Conservation (phyloP, 2,113 vertebrate species). For the Lepisosteus osseus region DNA sequence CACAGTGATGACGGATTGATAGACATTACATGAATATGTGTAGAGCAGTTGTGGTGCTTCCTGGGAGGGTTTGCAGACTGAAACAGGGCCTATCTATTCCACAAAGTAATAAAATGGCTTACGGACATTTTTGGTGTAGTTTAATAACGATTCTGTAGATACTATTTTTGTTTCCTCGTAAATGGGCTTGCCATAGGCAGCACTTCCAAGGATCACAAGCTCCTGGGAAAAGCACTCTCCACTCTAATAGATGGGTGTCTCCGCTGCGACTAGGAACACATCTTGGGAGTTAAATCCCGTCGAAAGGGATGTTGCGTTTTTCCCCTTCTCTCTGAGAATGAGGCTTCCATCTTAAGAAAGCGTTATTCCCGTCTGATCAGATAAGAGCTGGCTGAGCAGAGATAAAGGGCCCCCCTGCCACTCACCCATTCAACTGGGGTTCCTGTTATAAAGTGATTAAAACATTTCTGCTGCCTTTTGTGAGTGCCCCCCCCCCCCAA, state of each 20-base stretch:
- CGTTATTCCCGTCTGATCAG: constrained; percentile 45
- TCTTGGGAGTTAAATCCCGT: background rate
- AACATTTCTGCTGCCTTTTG: constrained; percentile 43
- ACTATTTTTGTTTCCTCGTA: too few species aligned
- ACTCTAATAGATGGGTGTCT: background rate
- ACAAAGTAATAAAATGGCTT: too few species aligned
- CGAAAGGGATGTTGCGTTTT: constrained; percentile 2
- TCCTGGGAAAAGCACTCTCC: too few species aligned
- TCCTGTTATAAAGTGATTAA: constrained; percentile 72
- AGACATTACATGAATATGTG: too few species aligned
- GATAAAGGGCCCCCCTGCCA: constrained; percentile 44
- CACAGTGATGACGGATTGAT: too few species aligned
- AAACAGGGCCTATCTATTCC: too few species aligned
- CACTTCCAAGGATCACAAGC: too few species aligned
- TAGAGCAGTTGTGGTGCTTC: too few species aligned
- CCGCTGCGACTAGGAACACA: background rate
- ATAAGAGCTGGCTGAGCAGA: constrained; percentile 54
- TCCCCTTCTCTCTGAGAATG: constrained; percentile 32
- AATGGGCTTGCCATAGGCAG: too few species aligned
- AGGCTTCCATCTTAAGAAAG: constrained; percentile 18
- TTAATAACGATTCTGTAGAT: too few species aligned
- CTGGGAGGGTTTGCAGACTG: too few species aligned
- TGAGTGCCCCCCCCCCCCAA: constrained; percentile 15
- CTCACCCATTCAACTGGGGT: constrained; percentile 53
- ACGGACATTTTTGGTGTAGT: too few species aligned